These are phyloP conservation scores for Oppia nitens DNA, from an alignment of 1,140 invertebrate species.

Conservation along the genomic window DNA sequence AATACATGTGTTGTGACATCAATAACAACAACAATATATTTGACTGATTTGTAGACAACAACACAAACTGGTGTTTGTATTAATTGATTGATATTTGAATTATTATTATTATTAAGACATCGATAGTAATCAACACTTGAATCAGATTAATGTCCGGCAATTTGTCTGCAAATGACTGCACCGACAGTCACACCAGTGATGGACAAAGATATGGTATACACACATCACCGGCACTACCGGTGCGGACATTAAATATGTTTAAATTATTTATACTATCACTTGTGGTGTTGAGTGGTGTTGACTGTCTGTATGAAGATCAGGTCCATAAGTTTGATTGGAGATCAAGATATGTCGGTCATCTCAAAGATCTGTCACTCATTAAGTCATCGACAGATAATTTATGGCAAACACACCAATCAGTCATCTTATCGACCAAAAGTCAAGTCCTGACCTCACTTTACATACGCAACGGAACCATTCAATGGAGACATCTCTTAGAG, in stretches of 20 bases:
- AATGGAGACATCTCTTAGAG: constrained; percentile 65
- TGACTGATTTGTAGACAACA: too few species aligned
- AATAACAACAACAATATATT: too few species aligned
- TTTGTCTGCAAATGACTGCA: neutral
- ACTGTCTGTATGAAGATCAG: constrained; percentile 22
- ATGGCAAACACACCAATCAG: constrained; percentile 14
- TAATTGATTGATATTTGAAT: neutral
- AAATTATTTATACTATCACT: too few species aligned
- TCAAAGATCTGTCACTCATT: constrained; percentile 64
- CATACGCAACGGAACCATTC: constrained; percentile 57
- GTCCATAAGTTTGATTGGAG: constrained; percentile 37
- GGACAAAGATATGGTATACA: too few species aligned
- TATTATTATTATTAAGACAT: neutral
- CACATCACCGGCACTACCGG: too few species aligned
- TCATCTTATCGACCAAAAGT: constrained; percentile 55
- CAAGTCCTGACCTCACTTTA: constrained; percentile 70
- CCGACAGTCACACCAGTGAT: too few species aligned
- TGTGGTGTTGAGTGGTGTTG: too few species aligned
- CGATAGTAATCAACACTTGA: neutral
- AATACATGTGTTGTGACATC: too few species aligned
- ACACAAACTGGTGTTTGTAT: neutral
- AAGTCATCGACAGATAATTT: constrained; percentile 46
- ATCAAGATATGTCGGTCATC: constrained; percentile 61
- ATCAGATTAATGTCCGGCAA: neutral
- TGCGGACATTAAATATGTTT: too few species aligned